Base-by-base conservation (phyloP, 1,140 invertebrate genomes). In the Parapsyche elsis region DNA sequence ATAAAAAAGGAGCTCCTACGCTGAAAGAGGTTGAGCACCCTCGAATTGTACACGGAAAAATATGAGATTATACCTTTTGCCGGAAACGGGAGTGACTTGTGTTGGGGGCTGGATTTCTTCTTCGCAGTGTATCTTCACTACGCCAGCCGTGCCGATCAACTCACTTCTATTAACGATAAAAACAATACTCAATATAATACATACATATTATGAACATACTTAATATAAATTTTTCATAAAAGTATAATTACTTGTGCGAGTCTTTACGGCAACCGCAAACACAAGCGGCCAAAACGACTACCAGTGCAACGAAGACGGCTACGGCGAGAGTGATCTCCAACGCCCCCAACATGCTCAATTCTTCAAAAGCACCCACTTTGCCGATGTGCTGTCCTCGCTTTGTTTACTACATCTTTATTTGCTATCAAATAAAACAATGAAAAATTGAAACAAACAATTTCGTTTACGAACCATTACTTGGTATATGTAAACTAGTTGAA, bases 61-160 rank as follows among this genome's bases (percentile, higher is more conserved):
- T 10, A 24, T 21, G 10, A 61, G 9, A 67, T 24, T 14, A 1
- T 88, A 89, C 88, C 88, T 88, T 86, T 89, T 89, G 46, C 88
- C 85, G 73, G 88, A 89, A 82, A 88, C 87, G 67, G 88, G 88
- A 83, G 88, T 88, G 83, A 88, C 88, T 49, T 79, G 78, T 75
- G 87, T 86, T 49, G 88, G 87, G 74, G 87, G 88, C 26, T 86
- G 87, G 71, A 86, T 87, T 84, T 89, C 88, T 84, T 89, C 88
- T 83, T 89, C 88, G 84, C 87, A 87, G 81, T 85, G 87, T 78
- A 89, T 86, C 87, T 89, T 89, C 84, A 89, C 88, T 83, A 89
- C 88, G 85, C 88, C 88, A 64, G 88, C 87, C 77, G 87, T 89
- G 77, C 88, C 88, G 84, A 89, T 86, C 85, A 89, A 88, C 85